These are phyloP conservation scores for Cecropterus lyciades DNA, from an alignment of 1,140 invertebrate species.

Conservation along the genomic window DNA sequence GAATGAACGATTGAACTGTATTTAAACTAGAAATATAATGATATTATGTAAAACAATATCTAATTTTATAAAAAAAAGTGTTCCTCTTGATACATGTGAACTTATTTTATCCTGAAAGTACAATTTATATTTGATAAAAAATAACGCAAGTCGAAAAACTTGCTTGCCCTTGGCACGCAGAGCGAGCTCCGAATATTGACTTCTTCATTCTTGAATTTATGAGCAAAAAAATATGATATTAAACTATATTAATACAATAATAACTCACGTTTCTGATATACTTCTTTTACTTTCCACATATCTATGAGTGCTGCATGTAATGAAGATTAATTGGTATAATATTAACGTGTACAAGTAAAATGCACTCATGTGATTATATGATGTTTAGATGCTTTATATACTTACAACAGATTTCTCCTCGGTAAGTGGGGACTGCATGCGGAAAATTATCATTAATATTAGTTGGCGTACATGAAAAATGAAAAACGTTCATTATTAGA, in stretches of 20 bases:
- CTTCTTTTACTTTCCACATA: slow-evolving; percentile 80
- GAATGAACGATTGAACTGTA: too few relatives aligned
- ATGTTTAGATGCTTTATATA: slow-evolving; percentile 47
- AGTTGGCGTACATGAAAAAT: slow-evolving; percentile 47
- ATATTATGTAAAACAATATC: too few relatives aligned
- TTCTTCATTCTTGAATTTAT: too few relatives aligned
- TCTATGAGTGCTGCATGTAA: slow-evolving; percentile 78
- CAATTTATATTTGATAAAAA: too few relatives aligned
- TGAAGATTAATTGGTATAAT: slow-evolving; percentile 29
- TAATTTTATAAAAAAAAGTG: too few relatives aligned
- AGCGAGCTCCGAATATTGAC: too few relatives aligned
- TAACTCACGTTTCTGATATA: slow-evolving; percentile 79
- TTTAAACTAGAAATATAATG: too few relatives aligned
- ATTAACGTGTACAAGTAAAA: slow-evolving; percentile 25
- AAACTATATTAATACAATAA: slow-evolving; percentile 29
- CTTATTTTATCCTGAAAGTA: too few relatives aligned
- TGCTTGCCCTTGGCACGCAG: too few relatives aligned
- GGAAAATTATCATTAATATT: slow-evolving; percentile 68
- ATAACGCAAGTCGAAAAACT: too few relatives aligned
- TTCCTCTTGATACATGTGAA: too few relatives aligned
- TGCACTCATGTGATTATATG: slow-evolving; percentile 22
- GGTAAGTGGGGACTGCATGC: slow-evolving; percentile 84
- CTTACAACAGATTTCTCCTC: slow-evolving; percentile 81
- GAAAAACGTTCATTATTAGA: slow-evolving; percentile 26
- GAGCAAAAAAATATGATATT: too few relatives aligned